Evolutionary conservation across 2,797 vertebrate genomes (phyloP).

Genomic region (Sebastes aleutianus): DNA sequence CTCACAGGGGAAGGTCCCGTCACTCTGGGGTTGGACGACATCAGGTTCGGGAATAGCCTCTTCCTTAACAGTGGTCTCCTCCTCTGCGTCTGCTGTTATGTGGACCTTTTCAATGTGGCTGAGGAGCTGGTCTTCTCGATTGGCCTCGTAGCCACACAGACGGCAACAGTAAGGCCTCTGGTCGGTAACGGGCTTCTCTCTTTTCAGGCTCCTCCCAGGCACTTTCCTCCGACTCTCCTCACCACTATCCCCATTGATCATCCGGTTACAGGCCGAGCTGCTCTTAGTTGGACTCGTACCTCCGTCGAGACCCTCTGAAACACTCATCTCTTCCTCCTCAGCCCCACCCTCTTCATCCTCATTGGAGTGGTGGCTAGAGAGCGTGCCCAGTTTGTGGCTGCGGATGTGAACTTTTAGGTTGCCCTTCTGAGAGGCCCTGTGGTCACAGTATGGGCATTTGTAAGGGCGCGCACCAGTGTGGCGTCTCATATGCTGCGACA

Average conservation of each 20-base stretch:
- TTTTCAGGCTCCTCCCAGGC: constrained; percentile 86
- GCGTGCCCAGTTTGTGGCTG: constrained; percentile 91
- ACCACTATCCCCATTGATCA: constrained; percentile 82
- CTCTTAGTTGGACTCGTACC: constrained; percentile 94
- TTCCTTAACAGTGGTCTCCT: constrained; percentile 65
- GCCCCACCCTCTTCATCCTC: constrained; percentile 77
- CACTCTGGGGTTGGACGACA: constrained; percentile 69
- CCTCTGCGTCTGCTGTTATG: constrained; percentile 85
- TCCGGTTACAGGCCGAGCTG: constrained; percentile 90
- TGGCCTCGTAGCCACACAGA: constrained; percentile 87
- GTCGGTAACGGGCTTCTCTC: constrained; percentile 74
- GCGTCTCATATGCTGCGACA: constrained; percentile 96
- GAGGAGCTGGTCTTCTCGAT: constrained; percentile 90
- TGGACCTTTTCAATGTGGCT: constrained; percentile 94
- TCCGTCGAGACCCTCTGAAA: constrained; percentile 88
- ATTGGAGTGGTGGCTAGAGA: constrained; percentile 86
- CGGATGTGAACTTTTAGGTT: constrained; percentile 97
- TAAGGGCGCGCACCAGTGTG: constrained; percentile 96
- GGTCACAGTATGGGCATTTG: constrained; percentile 96
- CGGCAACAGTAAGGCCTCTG: constrained; percentile 89
- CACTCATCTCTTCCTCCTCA: constrained; percentile 81
- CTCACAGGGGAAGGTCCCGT: constrained; percentile 91
- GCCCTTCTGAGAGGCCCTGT: constrained; percentile 95
- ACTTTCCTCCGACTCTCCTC: constrained; percentile 84
- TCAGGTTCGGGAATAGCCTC: constrained; percentile 64